A percentile compares a stretch with the other conserved stretches of the same genome.
Conservation (phyloP, 2,888 invertebrate species). For the Phrixothrix hirtus region DNA sequence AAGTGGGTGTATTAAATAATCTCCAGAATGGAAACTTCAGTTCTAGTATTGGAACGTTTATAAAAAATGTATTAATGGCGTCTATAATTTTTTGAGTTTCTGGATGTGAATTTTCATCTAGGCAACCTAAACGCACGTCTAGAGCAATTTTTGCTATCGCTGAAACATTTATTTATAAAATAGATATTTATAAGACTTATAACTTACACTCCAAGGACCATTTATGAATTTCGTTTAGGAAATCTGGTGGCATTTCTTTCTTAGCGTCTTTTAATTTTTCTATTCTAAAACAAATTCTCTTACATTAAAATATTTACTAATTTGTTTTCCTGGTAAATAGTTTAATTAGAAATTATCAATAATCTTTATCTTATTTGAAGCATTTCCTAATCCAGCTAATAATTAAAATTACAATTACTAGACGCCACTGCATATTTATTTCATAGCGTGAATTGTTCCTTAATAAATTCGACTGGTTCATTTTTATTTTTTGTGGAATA, state of each 20-base stretch:
- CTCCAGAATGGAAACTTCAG: slow-evolving; percentile 71
- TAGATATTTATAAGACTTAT: too few species aligned
- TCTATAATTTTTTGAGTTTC: slow-evolving; percentile 68
- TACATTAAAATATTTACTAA: too few species aligned
- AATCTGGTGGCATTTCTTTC: slow-evolving; percentile 67
- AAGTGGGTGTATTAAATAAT: slow-evolving; percentile 65
- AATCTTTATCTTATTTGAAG: too few species aligned
- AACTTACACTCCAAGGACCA: slow-evolving; percentile 79
- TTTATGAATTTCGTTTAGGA: slow-evolving; percentile 73
- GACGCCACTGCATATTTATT: too few species aligned
- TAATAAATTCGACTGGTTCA: too few species aligned
- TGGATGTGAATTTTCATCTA: slow-evolving; percentile 59
- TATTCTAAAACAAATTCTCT: slow-evolving; percentile 59
- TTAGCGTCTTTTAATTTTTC: slow-evolving; percentile 60
- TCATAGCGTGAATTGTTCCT: too few species aligned
- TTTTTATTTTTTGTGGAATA: too few species aligned
- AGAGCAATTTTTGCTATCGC: slow-evolving; percentile 69
- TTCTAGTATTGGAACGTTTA: slow-evolving; percentile 67
- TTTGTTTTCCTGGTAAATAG: too few species aligned
- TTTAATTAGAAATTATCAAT: too few species aligned
- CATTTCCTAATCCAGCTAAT: too few species aligned
- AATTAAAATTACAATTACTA: too few species aligned
- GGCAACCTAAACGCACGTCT: slow-evolving; percentile 67
- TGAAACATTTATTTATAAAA: too few species aligned
- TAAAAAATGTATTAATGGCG: slow-evolving; percentile 68